Base-by-base conservation (phyloP, 2,113 vertebrate genomes). In the Ranitomeya imitator region DNA sequence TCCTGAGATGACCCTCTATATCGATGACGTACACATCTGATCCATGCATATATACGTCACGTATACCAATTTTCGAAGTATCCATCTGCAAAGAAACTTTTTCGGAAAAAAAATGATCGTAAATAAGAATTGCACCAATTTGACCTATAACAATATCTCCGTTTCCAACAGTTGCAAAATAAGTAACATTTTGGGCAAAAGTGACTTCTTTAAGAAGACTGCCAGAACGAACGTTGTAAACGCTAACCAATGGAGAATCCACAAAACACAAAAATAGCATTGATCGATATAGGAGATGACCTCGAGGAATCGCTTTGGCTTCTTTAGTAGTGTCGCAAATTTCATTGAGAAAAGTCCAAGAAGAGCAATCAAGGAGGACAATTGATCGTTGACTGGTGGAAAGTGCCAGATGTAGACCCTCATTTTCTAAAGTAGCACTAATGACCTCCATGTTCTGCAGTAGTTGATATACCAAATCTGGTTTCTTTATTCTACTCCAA, bases 101-200 rank as follows among this genome's bases (percentile, higher is more conserved):
- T 21, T 71, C 77, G 15, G 31, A 16, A 79, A 71, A 12, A n/a
- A 65, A 90, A n/a, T 85, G 52, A 78, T 95, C 90, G 91, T 94
- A 95, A 84, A 95, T 85, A 10, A 92, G 92, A 54, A 95, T 90
- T 3, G 79, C 89, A 57, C 94, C 93, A 0, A 93, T 89, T 79
- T 95, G 95, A 7, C 95, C 95, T 83, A 95, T 95, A 88, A 91
- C 94, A 73, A 94, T 8, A 45, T 77, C 80, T 4, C 91, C 89
- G 74, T 90, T 65, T 14, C 83, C 78, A 63, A 92, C 93, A 89
- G 90, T 92, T 76, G 90, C 92, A 85, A 94, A 73, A 89, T 90
- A 93, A 51, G 92, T 94, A 23, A 96, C 93, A 26, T n/a, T 86
- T 87, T 91, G 89, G 74, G 88, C 88, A 90, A 95, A 96, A 19